Percentiles rank a stretch among this genome's conserved stretches.
phyloP scores from a whole-genome alignment of 2,888 invertebrate species.

The Brenthis ino region DNA sequence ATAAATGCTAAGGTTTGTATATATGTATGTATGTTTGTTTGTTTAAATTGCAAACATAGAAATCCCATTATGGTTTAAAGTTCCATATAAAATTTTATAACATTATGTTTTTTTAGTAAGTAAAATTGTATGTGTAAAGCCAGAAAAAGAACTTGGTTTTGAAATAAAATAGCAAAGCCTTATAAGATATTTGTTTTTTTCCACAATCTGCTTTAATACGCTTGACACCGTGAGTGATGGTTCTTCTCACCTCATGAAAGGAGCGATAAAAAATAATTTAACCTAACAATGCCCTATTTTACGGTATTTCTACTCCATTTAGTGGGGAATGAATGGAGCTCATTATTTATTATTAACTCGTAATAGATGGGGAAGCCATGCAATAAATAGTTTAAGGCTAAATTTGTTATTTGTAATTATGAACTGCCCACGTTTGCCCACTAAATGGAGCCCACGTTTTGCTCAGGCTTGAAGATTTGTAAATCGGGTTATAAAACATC shows the following conservation, averaged over 20 bases:
- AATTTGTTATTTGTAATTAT: not conserved
- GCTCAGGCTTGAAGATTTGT: not conserved
- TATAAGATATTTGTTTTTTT: not conserved
- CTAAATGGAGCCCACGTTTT: not conserved
- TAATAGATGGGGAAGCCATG: not conserved
- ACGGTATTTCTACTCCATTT: constrained; percentile 28
- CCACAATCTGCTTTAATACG: not conserved
- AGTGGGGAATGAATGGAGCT: constrained; percentile 27
- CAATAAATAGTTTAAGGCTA: not conserved
- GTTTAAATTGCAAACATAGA: no score
- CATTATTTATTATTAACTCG: constrained; percentile 30
- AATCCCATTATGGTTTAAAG: no score
- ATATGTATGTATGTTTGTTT: no score
- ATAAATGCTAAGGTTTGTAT: no score
- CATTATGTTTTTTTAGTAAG: no score
- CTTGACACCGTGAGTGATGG: constrained; percentile 11
- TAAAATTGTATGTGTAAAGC: no score
- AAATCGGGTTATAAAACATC: not conserved
- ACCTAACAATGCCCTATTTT: constrained; percentile 22
- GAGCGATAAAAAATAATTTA: constrained; percentile 28
- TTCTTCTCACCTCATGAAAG: constrained; percentile 1
- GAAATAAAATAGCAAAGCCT: no score
- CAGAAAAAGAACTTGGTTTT: no score
- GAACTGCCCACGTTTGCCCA: not conserved
- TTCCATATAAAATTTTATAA: no score